Percentiles rank a stretch among this genome's conserved stretches.
These are phyloP conservation scores for Dicentrarchus labrax DNA, from an alignment of 2,113 vertebrate genomes.

Conservation along the genomic window DNA sequence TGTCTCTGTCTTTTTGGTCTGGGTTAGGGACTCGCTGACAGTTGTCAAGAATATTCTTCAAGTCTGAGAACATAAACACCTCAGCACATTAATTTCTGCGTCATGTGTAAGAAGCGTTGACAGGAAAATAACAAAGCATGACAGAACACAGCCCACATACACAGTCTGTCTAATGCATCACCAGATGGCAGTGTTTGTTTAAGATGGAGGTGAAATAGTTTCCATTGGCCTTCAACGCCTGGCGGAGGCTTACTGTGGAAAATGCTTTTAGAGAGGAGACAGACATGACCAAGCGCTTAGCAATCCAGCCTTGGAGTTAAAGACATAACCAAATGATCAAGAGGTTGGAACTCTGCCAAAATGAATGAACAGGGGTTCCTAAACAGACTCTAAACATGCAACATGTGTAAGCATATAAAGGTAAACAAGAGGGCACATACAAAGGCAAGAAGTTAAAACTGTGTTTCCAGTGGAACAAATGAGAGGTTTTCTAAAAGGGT, in stretches of 20 bases:
- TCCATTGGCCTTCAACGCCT: conserved; percentile 77
- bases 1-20: conserved; percentile 91
- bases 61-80: conserved; percentile 82
- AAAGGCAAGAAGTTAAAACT: conserved; percentile 6
- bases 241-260: conserved; percentile 75
- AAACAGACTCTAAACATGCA: conserved; percentile 49
- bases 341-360: conserved; percentile 52
- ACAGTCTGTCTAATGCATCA: conserved; percentile 57
- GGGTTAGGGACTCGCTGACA: conserved; percentile 90
- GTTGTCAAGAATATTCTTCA: conserved; percentile 96
- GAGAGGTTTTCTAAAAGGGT: conserved; percentile 16
- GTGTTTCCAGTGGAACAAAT: conserved; percentile 64
- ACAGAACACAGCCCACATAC: conserved; percentile 34
- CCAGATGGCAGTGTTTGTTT: conserved; percentile 77
- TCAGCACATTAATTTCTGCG: conserved; percentile 33
- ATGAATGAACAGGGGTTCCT: conserved; percentile 49
- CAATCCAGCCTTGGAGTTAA: conserved; percentile 68
- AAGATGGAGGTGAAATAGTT: conserved; percentile 77
- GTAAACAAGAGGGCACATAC: conserved; percentile 31
- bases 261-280: conserved; percentile 72
- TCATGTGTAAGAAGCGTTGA: conserved; percentile 35
- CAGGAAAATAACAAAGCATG: conserved; percentile 16
- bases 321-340: conserved; percentile 78
- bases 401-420: not conserved
- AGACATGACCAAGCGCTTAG: conserved; percentile 80